Percentiles rank a stretch among this genome's conserved stretches.
Conservation (phyloP, 2,113 vertebrate genomes). For the Megaptera novaeangliae region DNA sequence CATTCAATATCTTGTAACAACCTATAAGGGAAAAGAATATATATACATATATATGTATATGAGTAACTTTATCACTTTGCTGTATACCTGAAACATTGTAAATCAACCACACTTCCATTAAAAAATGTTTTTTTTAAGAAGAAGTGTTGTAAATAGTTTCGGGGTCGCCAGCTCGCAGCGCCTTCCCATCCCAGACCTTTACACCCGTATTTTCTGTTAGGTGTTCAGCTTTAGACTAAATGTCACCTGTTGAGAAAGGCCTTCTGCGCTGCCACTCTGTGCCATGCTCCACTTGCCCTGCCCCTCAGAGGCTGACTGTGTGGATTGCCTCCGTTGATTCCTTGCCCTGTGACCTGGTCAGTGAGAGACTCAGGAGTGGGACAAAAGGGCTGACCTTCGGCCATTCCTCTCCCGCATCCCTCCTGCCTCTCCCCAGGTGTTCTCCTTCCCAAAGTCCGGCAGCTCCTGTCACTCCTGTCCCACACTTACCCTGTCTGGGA, state of each 20-base stretch:
- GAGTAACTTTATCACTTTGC: too few species aligned
- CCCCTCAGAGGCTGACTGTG: background rate
- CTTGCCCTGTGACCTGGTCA: background rate
- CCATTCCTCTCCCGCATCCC: background rate
- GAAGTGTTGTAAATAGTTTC: background rate
- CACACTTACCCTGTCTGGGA: background rate
- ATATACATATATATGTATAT: too few species aligned
- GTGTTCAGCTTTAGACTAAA: constrained; percentile 5
- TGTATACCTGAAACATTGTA: too few species aligned
- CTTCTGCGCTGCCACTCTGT: background rate
- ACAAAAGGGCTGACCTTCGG: background rate
- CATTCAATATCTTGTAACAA: too few species aligned
- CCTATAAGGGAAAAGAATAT: too few species aligned
- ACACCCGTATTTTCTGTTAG: background rate
- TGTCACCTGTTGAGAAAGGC: background rate
- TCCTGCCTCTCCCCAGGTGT: background rate
- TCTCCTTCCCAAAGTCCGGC: background rate
- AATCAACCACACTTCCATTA: too few species aligned
- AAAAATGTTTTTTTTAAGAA: too few species aligned
- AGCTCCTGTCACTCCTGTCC: background rate
- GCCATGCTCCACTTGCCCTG: background rate
- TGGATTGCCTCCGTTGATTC: background rate
- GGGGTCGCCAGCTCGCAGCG: background rate
- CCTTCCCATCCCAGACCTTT: background rate
- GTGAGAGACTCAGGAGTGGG: background rate